Conservation (phyloP, 2,797 vertebrate genomes). For the Phoebastria nigripes region DNA sequence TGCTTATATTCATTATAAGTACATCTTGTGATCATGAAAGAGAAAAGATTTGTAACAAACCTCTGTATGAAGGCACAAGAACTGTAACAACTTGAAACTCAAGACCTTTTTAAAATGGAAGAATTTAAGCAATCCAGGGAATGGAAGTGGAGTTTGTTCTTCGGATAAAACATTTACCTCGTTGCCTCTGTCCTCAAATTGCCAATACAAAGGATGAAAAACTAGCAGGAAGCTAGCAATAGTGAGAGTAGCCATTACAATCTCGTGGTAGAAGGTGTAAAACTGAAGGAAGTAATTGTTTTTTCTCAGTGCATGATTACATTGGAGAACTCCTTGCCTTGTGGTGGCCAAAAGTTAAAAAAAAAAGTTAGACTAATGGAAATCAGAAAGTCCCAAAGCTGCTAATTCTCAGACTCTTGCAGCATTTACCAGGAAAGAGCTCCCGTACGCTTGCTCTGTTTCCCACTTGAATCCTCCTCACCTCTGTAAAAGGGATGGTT, state of each 20-base stretch:
- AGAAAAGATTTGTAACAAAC: neutral
- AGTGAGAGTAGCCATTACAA: neutral
- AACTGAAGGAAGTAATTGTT: neutral
- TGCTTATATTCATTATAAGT: neutral
- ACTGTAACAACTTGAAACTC: neutral
- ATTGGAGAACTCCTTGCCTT: neutral
- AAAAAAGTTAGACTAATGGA: neutral
- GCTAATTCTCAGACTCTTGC: neutral
- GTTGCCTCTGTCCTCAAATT: neutral
- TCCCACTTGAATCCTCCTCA: neutral
- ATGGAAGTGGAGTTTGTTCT: neutral
- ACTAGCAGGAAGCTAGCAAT: neutral
- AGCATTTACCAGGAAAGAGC: neutral
- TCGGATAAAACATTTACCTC: neutral
- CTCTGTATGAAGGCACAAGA: neutral
- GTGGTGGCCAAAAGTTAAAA: neutral
- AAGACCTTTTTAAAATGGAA: neutral
- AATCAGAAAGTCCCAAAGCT: neutral
- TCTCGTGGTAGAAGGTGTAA: neutral
- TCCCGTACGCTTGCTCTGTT: neutral
- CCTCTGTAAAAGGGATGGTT: neutral
- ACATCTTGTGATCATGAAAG: neutral
- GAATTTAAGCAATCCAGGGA: neutral
- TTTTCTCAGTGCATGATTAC: neutral
- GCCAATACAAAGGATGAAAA: neutral